Base-by-base conservation (phyloP, 2,113 vertebrate genomes). In the Vulpes vulpes region DNA sequence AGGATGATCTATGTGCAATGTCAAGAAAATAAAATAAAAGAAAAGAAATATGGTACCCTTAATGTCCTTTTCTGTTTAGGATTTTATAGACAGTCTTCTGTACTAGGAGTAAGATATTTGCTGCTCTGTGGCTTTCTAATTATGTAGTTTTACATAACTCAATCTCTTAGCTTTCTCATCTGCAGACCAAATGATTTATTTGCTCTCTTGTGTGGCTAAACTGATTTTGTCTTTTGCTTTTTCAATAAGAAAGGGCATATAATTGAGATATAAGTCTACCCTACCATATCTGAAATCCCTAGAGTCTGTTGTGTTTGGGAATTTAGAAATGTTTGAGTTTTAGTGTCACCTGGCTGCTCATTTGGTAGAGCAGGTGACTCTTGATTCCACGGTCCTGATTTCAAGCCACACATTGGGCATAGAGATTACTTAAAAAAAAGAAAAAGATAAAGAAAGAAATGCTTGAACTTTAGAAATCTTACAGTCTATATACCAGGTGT, bases 391-490 rank as follows among this genome's bases (percentile, higher is more conserved):
- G 32, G 32, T 69, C 67, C 32, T 16, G 25, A 76, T 25, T 76
- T 76, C 8, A 1, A 51, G 73, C 14, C 43, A 12, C 23, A 51
- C 3, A 4, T 9, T 27, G 23, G 38, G 23, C 73, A 74, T 27
- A 51, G 14, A 76, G 25, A 76, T 49, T 49, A 76, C 43, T 76
- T 4, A 1, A 8, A 51, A 27, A 76, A 49, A 74, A 43, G 43
- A 43, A 43, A 43, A 43, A 43, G 43, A 43, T 43, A 73, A 74
- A 49, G 27, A 12, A 74, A 64, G n/a, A 96, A 80, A 91, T n/a
- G 15, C 60, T 67, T 93, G 60, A 69, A 80, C 89, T 96, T 96
- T 95, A 86, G 67, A 82, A 79, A 92, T 32, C 11, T 97, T 87
- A 65, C 16, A 92, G 8, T 80, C 3, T 64, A 23, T 80, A 1